A percentile compares a stretch with the other conserved stretches of the same genome.
These are phyloP conservation scores for Gymnarchus niloticus DNA, from an alignment of 2,113 vertebrate species.

Conservation along the genomic window DNA sequence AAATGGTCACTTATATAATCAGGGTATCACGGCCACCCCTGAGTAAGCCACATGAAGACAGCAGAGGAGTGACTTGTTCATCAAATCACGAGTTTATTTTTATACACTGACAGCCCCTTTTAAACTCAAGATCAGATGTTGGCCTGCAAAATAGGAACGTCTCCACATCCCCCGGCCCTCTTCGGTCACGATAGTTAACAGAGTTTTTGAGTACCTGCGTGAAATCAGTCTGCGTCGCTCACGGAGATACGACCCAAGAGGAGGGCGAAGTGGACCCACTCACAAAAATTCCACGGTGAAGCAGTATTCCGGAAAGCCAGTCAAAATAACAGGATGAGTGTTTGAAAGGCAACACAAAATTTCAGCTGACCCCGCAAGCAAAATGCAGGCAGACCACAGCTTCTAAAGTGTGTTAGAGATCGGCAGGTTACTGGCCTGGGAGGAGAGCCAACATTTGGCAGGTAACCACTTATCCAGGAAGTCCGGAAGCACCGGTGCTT, in stretches of 20 bases:
- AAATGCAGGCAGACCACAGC: too few relatives aligned
- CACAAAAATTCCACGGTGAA: not conserved
- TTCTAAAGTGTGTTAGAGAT: not conserved
- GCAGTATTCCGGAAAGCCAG: not conserved
- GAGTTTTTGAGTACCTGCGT: not conserved
- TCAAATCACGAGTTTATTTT: conserved; percentile 9
- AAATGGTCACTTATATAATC: conserved; percentile 26
- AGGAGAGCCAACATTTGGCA: not conserved
- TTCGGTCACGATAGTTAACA: not conserved
- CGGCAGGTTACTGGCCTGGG: not conserved
- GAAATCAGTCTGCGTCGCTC: too few relatives aligned
- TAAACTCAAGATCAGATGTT: not conserved
- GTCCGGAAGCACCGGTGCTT: too few relatives aligned
- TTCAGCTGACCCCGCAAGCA: not conserved
- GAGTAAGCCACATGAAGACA: not conserved
- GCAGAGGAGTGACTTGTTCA: conserved; percentile 8
- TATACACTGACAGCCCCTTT: not conserved
- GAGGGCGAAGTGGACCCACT: not conserved
- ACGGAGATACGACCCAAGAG: not conserved
- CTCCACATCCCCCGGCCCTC: not conserved
- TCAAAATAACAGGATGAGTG: not conserved
- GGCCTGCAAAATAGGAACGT: not conserved
- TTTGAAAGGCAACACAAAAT: not conserved
- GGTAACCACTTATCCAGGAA: not conserved
- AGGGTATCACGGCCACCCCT: conserved; percentile 4